Conservation (phyloP, 2,113 vertebrate species). For the Seriola dumerili region DNA sequence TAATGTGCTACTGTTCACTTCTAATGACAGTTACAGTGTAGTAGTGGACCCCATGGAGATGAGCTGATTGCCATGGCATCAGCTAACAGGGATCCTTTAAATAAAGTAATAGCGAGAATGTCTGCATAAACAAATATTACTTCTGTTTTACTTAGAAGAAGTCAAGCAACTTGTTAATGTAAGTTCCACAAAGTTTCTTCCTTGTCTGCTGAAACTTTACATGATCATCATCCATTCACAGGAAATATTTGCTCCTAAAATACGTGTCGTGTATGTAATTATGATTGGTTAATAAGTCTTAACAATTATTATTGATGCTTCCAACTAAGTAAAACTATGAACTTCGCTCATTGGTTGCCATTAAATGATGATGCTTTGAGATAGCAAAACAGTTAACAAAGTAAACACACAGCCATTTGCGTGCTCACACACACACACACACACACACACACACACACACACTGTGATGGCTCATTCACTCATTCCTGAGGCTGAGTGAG, state of each 20-base stretch:
- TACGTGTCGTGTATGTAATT: not conserved
- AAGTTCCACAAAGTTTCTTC: not conserved
- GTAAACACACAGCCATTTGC: not conserved
- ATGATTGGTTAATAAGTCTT: not conserved
- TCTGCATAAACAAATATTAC: not conserved
- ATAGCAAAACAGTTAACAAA: not conserved
- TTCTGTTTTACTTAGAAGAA: not conserved
- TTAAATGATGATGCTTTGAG: not conserved
- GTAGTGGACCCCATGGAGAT: not conserved
- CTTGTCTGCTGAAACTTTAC: not conserved
- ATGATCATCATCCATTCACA: not conserved
- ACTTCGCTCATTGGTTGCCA: constrained; percentile 22
- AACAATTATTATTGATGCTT: not conserved
- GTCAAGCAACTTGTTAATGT: not conserved
- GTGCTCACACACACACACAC: not conserved
- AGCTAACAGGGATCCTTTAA: no score
- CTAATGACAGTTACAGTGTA: not conserved
- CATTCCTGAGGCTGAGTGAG: not conserved
- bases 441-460: not conserved
- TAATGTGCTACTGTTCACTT: not conserved
- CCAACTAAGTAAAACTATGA: not conserved
- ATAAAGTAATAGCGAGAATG: no score
- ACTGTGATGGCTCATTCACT: not conserved
- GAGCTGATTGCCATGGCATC: no score
- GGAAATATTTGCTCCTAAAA: not conserved